Base-by-base conservation (phyloP, 2,797 vertebrate genomes). In the Acrossocheilus wenchowensis region DNA sequence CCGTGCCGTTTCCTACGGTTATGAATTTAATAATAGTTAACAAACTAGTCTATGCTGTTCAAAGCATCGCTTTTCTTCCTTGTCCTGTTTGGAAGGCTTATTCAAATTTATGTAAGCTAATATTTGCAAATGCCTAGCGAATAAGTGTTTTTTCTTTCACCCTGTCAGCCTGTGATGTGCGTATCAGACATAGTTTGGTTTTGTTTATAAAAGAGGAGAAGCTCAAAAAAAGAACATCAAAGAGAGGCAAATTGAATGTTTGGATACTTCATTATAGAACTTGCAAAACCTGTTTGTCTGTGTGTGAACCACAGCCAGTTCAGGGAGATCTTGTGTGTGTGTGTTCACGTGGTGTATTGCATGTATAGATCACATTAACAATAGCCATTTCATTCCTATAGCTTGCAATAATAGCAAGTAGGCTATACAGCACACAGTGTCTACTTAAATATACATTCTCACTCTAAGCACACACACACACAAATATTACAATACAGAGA, bases 141-240 rank as follows among this genome's bases (percentile, higher is more conserved):
- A 60, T 17, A 68, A 78, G 66, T 85, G 75, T 72, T 85, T 50
- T 45, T 60, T 50, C 3, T 64, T 62, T 62, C 41, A 26, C 64
- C 64, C 30, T 21, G 41, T 17, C 54, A 39, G 39, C 50, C 52
- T 26, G 52, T 23, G 19, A 79, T 45, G 68, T 60, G 14, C 39
- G 5, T 72, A 79, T 72, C 77, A 21, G 21, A 81, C 78, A 39
- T 36, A 74, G 54, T 54, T 62, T 48, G 12, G 45, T 69, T 86
- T 86, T 81, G 71, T 81, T 86, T 86, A 81, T 74, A 81, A 64
- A 75, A 86, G 85, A 81, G 79, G 54, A 50, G 45, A 81, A 62
- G 78, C 71, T 73, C 34, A 19, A 6, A 64, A 64, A 79, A 75
- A 86, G 78, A 52, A 81, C 85, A 86, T 86, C 79, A 86, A 86